Conservation (phyloP, 2,113 vertebrate genomes). For the Microtus ochrogaster region DNA sequence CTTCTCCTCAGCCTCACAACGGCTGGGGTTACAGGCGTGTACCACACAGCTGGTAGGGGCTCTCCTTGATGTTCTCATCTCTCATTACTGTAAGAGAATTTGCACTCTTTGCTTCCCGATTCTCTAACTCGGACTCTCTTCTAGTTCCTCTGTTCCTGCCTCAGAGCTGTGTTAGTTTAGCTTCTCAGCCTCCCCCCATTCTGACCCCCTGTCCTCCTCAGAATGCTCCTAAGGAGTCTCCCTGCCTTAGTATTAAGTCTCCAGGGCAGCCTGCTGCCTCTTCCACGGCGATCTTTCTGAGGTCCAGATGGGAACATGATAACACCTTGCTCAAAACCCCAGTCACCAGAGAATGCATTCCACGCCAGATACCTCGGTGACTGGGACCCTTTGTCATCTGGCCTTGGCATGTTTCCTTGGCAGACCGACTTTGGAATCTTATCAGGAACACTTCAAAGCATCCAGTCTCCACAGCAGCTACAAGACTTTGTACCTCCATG, state of each 20-base stretch:
- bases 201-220: not conserved
- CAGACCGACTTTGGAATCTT: not conserved
- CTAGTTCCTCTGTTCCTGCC: not conserved
- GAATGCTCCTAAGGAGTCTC: not conserved
- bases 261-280: not conserved
- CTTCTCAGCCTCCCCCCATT: not conserved
- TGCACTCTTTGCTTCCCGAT: not conserved
- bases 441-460: conserved; percentile 24
- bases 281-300: not conserved
- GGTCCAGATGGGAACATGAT: not conserved
- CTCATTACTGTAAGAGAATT: not conserved
- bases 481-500: not conserved
- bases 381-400: not conserved
- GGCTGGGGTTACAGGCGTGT: not conserved
- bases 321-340: not conserved
- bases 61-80: not conserved
- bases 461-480: not conserved
- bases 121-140: not conserved
- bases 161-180: not conserved
- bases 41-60: not conserved
- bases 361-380: not conserved
- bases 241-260: not conserved
- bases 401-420: not conserved
- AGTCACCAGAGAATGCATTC: not conserved
- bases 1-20: not conserved